phyloP scores from a whole-genome alignment of 2,797 vertebrate species.

The Acipenser ruthenus region DNA sequence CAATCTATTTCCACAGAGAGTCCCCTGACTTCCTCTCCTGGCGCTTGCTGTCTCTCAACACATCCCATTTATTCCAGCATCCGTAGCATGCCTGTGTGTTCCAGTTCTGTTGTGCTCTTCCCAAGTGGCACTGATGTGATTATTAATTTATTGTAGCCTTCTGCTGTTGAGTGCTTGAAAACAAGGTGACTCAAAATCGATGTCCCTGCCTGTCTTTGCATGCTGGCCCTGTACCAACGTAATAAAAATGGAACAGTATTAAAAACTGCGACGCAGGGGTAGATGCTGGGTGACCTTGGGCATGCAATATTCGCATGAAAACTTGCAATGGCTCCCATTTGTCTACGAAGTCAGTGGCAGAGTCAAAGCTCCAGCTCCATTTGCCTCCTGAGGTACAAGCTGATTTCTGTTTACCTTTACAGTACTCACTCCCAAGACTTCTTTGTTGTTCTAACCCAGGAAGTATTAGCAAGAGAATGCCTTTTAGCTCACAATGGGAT shows the following conservation, averaged over 20 bases:
- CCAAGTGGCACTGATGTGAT: conserved; percentile 12
- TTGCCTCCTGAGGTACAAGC: no score
- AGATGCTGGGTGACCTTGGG: not conserved
- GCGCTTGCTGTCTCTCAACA: no score
- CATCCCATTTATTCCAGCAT: no score
- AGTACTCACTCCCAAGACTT: not conserved
- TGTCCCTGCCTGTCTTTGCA: not conserved
- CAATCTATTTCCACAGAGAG: no score
- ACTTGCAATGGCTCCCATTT: not conserved
- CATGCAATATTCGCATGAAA: not conserved
- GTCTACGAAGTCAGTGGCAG: not conserved
- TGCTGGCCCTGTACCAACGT: not conserved
- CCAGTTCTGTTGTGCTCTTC: not conserved
- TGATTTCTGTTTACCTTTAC: not conserved
- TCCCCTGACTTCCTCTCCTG: no score
- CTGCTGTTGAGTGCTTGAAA: not conserved
- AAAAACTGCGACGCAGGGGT: not conserved
- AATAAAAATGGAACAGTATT: not conserved
- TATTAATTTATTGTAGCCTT: conserved; percentile 13
- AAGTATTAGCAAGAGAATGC: no score
- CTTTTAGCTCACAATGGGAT: no score
- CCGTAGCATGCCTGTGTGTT: no score
- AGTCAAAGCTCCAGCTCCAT: no score
- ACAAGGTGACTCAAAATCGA: conserved; percentile 1
- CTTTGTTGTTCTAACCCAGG: no score